Evolutionary conservation across 2,797 vertebrate genomes (phyloP), one percentile per base, ranked within the genome.

Genomic region (Sternarchorhynchus goeldii): DNA sequence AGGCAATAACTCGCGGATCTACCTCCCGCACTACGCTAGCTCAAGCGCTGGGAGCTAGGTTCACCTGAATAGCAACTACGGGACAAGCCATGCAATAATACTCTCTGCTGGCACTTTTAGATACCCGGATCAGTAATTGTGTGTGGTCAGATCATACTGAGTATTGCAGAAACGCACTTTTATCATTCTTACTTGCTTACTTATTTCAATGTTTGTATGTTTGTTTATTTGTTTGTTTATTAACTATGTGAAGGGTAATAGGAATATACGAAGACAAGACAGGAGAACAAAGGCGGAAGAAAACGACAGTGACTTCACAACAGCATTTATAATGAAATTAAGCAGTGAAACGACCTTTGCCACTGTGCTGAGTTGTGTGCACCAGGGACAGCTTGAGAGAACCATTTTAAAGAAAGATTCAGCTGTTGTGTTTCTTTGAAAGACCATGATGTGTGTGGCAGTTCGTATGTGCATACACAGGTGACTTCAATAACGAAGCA

Each of bases 1-100:
- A 83, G 80, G 62, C 81, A 78, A 79, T 87, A 69, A 83, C 75
- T 77, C 8, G 59, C 63, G 21, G n/a, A 39, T 59, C 68, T 65
- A 50, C 59, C 45, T 53, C 59, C 65, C 58, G 50, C 32, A 60
- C 17, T 68, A 41, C 6, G 45, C 45, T 50, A 50, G 45, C 45
- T 50, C 45, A 50, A 50, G 45, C 10, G 45, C 45, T 50, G 12
- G 62, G 21, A 57, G 39, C 63, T 41, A 67, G 79, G 72, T 81
- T 83, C 65, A 83, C 68, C 79, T 76, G 76, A 73, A 84, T 36
- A 76, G 75, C 72, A 65, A 3, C 20, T 6, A 10, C 45, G 0
- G 8, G 21, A 53, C 20, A 20, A n/a, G 0, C 17, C 6, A 39
- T 50, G 39, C 25, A 31, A 31, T 45, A 67, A 67, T 25, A 8